phyloP scores from a whole-genome alignment of 2,888 invertebrate species.

The Polia nebulosa region DNA sequence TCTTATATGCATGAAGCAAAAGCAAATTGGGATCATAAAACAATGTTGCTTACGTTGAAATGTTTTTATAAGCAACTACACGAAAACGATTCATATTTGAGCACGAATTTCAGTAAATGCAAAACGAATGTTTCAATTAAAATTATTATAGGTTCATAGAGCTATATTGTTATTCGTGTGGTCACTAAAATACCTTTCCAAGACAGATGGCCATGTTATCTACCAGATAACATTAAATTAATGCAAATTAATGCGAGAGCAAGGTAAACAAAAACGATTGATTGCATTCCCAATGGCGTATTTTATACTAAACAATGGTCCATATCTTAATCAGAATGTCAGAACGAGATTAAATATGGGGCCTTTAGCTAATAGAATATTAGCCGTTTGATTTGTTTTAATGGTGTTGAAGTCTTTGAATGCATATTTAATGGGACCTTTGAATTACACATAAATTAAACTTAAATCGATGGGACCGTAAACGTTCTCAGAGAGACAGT shows the following conservation, averaged over 20 bases:
- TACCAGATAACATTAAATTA: constrained; percentile 59
- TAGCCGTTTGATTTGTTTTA: constrained; percentile 55
- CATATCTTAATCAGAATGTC: constrained; percentile 66
- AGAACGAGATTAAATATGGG: constrained; percentile 58
- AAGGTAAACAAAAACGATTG: constrained; percentile 63
- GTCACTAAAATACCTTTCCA: constrained; percentile 51
- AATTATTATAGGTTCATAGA: neutral
- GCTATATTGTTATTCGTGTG: constrained; percentile 14
- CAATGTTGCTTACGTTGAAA: neutral
- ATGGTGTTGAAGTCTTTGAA: constrained; percentile 26
- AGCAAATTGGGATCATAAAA: neutral
- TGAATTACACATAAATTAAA: constrained; percentile 9
- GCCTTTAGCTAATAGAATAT: constrained; percentile 51
- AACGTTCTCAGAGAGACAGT: neutral
- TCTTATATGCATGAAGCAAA: neutral
- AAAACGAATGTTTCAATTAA: neutral
- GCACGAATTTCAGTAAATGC: neutral
- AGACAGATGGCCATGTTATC: constrained; percentile 44
- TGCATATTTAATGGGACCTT: constrained; percentile 19
- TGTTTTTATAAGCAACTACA: too few relatives aligned
- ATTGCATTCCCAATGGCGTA: constrained; percentile 59
- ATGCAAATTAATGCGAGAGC: constrained; percentile 66
- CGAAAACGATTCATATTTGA: too few relatives aligned
- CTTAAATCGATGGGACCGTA: neutral
- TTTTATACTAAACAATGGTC: constrained; percentile 67